Conservation (phyloP, 1,140 invertebrate species). For the Vollenhovia emeryi region DNA sequence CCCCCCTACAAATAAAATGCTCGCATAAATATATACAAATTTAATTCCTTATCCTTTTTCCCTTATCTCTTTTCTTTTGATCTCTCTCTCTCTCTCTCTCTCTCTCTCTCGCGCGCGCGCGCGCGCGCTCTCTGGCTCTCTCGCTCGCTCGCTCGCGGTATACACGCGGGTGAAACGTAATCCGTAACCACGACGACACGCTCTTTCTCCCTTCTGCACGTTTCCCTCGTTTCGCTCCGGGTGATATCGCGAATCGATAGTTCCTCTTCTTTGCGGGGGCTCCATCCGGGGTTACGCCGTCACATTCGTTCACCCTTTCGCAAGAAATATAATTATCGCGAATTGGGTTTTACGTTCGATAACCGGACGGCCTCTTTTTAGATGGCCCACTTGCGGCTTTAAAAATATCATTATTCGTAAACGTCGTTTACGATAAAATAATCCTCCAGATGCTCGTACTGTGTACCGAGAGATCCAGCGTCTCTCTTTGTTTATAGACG, state of each 20-base stretch:
- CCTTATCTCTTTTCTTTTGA: too few species aligned
- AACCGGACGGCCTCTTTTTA: conserved; percentile 9
- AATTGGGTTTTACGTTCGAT: conserved; percentile 26
- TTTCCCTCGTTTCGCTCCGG: conserved; percentile 53
- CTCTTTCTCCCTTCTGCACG: neutral
- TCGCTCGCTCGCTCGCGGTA: conserved; percentile 1
- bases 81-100: too few species aligned
- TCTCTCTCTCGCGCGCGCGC: too few species aligned
- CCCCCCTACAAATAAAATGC: too few species aligned
- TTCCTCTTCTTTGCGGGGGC: conserved; percentile 78
- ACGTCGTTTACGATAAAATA: neutral
- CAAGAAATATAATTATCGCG: conserved; percentile 27
- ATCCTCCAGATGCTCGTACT: neutral
- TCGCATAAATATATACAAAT: too few species aligned
- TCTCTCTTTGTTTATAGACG: neutral
- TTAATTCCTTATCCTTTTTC: too few species aligned
- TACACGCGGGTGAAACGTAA: conserved; percentile 24
- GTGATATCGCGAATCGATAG: conserved; percentile 50
- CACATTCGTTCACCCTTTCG: conserved; percentile 18
- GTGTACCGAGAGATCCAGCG: neutral
- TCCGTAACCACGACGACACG: conserved; percentile 31
- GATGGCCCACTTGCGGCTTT: neutral
- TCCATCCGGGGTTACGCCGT: conserved; percentile 18
- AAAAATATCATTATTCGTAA: conserved; percentile 7
- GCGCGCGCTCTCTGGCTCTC: too few species aligned